Evolutionary conservation across 1,140 invertebrate genomes (phyloP).

Genomic region (Drosophila sechellia): DNA sequence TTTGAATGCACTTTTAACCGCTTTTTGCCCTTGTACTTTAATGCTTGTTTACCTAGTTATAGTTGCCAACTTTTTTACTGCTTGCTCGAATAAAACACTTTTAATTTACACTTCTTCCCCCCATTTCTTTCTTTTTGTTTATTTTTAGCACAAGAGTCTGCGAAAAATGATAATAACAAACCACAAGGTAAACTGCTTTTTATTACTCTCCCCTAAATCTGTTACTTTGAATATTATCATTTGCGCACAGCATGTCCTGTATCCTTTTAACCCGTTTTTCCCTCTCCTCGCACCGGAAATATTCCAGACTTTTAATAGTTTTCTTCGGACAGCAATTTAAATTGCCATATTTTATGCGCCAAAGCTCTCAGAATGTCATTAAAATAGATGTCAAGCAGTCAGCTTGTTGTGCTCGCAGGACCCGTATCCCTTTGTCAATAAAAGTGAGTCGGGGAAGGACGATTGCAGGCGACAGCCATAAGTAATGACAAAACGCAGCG

Average conservation of each 20-base stretch:
- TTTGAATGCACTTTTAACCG: slow-evolving; percentile 14
- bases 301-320: slow-evolving; percentile 58
- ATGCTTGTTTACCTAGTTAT: slow-evolving; percentile 11
- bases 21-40: slow-evolving; percentile 15
- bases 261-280: slow-evolving; percentile 2
- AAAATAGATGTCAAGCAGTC: slow-evolving; percentile 70
- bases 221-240: slow-evolving; percentile 29
- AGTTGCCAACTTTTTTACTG: slow-evolving; percentile 15
- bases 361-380: slow-evolving; percentile 74
- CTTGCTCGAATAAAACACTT: slow-evolving; percentile 23
- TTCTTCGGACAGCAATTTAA: slow-evolving; percentile 68
- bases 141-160: slow-evolving; percentile 83
- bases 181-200: slow-evolving; percentile 77
- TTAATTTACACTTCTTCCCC: slow-evolving; percentile 23
- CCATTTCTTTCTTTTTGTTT: slow-evolving; percentile 69
- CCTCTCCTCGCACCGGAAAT: slow-evolving; percentile 44
- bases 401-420: slow-evolving; percentile 24
- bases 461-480: slow-evolving; percentile 73
- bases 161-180: slow-evolving; percentile 84
- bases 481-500: slow-evolving; percentile 81
- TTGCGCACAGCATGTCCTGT: slow-evolving; percentile 32
- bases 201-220: slow-evolving; percentile 16
- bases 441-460: slow-evolving; percentile 12
- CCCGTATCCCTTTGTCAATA: slow-evolving; percentile 35
- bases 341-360: slow-evolving; percentile 75